Conservation (phyloP, 2,113 vertebrate genomes). For the Mustela nigripes region DNA sequence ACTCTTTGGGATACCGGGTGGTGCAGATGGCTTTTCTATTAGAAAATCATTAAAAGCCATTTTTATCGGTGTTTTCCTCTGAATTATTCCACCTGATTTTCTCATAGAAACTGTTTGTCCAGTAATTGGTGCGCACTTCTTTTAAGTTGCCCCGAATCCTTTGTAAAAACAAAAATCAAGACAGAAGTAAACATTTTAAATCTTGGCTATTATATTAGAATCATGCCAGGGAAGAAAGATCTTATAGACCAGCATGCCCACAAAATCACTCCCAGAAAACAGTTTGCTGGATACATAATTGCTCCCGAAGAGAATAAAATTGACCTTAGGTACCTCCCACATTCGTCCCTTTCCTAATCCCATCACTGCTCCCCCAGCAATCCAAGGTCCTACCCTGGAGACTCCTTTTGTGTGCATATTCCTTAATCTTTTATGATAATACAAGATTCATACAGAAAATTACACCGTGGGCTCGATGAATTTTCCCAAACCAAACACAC, state of each 20-base stretch:
- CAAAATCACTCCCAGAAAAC: background rate
- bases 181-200: background rate
- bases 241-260: background rate
- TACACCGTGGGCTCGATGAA: background rate
- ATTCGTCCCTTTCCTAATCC: background rate
- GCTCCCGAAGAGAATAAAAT: background rate
- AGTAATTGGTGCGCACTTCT: background rate
- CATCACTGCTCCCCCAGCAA: background rate
- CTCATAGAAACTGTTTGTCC: background rate
- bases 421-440: background rate
- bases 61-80: background rate
- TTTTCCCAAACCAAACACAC: slow-evolving; percentile 46
- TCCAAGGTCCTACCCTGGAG: background rate
- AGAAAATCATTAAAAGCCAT: background rate
- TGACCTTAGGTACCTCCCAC: background rate
- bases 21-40: background rate
- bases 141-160: background rate
- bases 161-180: background rate
- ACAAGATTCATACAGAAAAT: background rate
- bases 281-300: background rate
- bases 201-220: background rate
- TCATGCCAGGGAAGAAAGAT: background rate
- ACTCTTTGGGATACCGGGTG: background rate
- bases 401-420: background rate
- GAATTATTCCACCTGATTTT: slow-evolving; percentile 9